Conservation (phyloP, 2,797 vertebrate species). For the Psittacula derbiana region DNA sequence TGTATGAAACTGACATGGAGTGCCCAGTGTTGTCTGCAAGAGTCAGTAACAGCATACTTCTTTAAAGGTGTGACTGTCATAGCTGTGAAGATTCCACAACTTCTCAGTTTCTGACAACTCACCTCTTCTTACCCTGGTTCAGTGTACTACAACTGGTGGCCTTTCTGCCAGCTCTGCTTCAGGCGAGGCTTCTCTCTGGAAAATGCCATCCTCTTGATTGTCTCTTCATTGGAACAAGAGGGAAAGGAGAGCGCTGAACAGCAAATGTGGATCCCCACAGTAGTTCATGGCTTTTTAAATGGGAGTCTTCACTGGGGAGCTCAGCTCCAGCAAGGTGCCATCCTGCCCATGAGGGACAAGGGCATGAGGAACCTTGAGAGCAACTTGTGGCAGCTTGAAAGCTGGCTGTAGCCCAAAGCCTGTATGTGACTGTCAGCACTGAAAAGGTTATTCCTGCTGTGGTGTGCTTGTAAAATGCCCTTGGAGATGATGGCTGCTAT, state of each 20-base stretch:
- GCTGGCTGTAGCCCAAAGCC: background rate
- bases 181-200: background rate
- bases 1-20: rapidly evolving
- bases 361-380: background rate
- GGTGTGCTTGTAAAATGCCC: background rate
- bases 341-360: background rate
- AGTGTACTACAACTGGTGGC: background rate
- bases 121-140: background rate
- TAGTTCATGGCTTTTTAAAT: background rate
- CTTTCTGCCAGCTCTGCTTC: background rate
- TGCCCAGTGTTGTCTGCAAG: background rate
- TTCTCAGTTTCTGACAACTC: background rate
- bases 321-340: background rate
- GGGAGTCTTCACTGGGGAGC: background rate
- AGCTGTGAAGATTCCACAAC: background rate
- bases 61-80: background rate
- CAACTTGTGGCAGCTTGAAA: background rate
- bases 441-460: background rate
- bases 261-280: rapidly evolving
- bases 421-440: background rate
- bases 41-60: background rate
- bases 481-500: background rate
- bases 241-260: background rate
- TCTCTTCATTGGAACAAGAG: background rate
- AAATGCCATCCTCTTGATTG: background rate